These are phyloP conservation scores for Gymnarchus niloticus DNA, from an alignment of 2,113 vertebrate species.

Conservation along the genomic window DNA sequence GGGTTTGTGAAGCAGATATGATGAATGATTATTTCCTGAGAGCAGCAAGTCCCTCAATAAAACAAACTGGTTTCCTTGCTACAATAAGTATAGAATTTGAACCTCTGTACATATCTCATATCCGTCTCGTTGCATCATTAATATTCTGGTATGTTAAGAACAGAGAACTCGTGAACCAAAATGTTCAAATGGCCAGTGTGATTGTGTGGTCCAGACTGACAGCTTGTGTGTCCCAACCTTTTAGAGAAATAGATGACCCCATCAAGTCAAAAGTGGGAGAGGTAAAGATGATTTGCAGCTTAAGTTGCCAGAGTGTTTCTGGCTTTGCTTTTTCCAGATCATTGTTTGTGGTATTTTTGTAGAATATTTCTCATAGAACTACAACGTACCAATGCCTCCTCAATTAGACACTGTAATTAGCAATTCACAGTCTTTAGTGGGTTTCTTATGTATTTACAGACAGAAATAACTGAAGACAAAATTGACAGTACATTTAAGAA, in stretches of 20 bases:
- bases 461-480: conserved; percentile 40
- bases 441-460: conserved; percentile 25
- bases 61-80: background rate
- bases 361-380: background rate
- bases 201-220: background rate
- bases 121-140: background rate
- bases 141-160: background rate
- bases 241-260: background rate
- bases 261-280: background rate
- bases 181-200: background rate
- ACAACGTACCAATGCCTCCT: background rate
- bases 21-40: background rate
- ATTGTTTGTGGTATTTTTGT: background rate
- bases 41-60: background rate
- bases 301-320: background rate
- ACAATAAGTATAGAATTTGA: background rate
- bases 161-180: background rate
- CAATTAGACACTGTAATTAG: background rate
- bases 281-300: background rate
- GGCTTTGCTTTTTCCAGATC: background rate
- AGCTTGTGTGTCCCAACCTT: background rate
- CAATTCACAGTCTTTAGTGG: background rate
- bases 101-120: background rate
- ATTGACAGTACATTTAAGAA: conserved; percentile 43
- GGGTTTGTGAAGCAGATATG: background rate